Base-by-base conservation (phyloP, 2,888 invertebrate species). In the Tubulanus polymorphus region DNA sequence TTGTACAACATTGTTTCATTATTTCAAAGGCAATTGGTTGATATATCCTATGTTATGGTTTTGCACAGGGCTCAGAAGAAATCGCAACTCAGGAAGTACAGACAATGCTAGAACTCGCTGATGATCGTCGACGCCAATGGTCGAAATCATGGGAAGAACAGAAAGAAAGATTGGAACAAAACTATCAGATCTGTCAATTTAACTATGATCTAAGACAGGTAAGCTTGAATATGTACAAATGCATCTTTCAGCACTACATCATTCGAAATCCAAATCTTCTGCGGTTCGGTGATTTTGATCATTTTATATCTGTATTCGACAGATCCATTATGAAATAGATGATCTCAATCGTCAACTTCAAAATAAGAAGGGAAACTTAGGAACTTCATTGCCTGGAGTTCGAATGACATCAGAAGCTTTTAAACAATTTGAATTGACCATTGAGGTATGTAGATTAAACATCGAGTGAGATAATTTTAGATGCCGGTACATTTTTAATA, bases 341-440 rank as follows among this genome's bases (percentile, higher is more conserved):
- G 86, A 87, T 67, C 79, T 88, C 56, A 83, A 84, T 63, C 79
- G 81, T 51, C 87, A 88, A 71, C 78, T 88, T 66, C 78, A 81
- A 60, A 84, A 84, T 55, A 83, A 86, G 63, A 83, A 84, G 67
- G 86, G 85, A 54, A 86, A 87, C 78, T 87, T 85, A 76, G 87
- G 88, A 29, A 88, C 88, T 71, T 88, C 88, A 63, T 80, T 88
- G 63, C 82, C 85, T 6, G 84, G 86, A 35, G 88, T 88, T 6
- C 85, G 85, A 74, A 84, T 87, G 52, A 86, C 87, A 46, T 86
- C 87, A 5, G 80, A 85, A 63, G 86, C 88, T 30, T 90, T 89
- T 73, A 83, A 84, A 60, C 86, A 87, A 69, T 89, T 90, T 75
- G 88, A 90, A 79, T 86, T 86, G 76, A 88, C 88, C 52, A 85